Evolutionary conservation across 2,797 vertebrate genomes (phyloP), one percentile per base, ranked within the genome.

Genomic region (Rhinatrema bivittatum): DNA sequence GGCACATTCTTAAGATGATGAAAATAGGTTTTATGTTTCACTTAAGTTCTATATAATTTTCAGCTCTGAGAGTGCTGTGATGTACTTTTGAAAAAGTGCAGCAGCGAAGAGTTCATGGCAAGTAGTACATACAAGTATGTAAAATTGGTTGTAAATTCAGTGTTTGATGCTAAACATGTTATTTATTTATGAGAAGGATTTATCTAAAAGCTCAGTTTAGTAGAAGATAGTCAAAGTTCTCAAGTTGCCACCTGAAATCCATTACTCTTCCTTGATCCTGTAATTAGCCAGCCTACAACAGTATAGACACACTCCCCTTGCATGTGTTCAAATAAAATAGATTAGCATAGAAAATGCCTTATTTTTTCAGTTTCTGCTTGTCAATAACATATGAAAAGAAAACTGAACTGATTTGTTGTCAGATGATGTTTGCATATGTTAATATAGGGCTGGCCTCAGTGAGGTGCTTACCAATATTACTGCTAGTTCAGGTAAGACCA

Each of bases 111-210:
- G n/a, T n/a, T n/a, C n/a, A n/a, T n/a, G n/a, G n/a, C n/a, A 69
- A 84, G 79, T 81, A 68, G 47, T 68, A 37, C 48, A 78, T 55
- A 82, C 71, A 80, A 68, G 77, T 77, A 69, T 80, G 72, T 84
- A 81, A 71, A 79, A 79, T 69, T 79, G 67, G 72, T 57, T 84
- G 81, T 82, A n/a, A n/a, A n/a, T n/a, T n/a, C 72, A 57, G 61
- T 79, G 74, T 81, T 80, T 74, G 72, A 78, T 76, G 74, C 60
- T 79, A 78, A 70, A 79, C 76, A 80, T 66, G 70, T 78, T 82
- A 80, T 82, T 82, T 82, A 81, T 84, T 82, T 80, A 75, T 76
- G 73, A 72, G 79, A 74, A 69, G 60, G 70, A 67, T 75, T 76
- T 75, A 67, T 72, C 76, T 79, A 75, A 79, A 75, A 76, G 67